Conservation (phyloP, 1,140 invertebrate species). For the Drosophila bipectinata region DNA sequence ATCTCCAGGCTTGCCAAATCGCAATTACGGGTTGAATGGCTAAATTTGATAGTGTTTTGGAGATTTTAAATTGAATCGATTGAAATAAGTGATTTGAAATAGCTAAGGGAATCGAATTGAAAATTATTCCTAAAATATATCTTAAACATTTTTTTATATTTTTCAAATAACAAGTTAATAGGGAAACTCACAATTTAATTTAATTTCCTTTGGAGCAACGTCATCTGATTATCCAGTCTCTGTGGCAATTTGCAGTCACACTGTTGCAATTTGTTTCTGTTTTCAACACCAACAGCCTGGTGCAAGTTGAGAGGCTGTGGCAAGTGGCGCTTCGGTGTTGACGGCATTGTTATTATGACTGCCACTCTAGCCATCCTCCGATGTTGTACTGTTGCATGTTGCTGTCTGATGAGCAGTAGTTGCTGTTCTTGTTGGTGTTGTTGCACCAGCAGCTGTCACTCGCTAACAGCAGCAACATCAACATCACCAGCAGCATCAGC, state of each 20-base stretch:
- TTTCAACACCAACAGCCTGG: conserved; percentile 20
- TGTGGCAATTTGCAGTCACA: conserved; percentile 47
- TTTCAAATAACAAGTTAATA: background rate
- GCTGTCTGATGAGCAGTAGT: conserved; percentile 34
- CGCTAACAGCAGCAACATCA: conserved; percentile 18
- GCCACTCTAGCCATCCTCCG: conserved; percentile 45
- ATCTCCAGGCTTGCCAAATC: conserved; percentile 22
- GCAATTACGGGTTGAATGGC: conserved; percentile 36
- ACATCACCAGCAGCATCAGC: conserved; percentile 24
- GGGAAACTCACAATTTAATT: background rate
- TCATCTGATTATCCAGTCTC: conserved; percentile 25
- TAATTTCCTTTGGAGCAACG: background rate
- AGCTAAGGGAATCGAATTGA: too few species aligned
- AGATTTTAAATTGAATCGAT: conserved; percentile 22
- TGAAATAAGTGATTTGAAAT: background rate
- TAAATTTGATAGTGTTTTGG: conserved; percentile 40
- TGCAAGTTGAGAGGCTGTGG: conserved; percentile 48
- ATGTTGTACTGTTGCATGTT: conserved; percentile 44
- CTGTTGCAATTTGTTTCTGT: conserved; percentile 51
- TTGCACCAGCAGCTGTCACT: conserved; percentile 21
- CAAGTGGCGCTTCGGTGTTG: conserved; percentile 53
- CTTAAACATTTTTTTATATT: too few species aligned
- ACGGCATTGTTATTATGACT: conserved; percentile 61
- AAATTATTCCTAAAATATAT: too few species aligned
- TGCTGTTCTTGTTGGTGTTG: conserved; percentile 25